These are phyloP conservation scores for Holothuria leucospilota DNA, from an alignment of 53 echinoderm and acorn worm genomes.

Conservation along the genomic window DNA sequence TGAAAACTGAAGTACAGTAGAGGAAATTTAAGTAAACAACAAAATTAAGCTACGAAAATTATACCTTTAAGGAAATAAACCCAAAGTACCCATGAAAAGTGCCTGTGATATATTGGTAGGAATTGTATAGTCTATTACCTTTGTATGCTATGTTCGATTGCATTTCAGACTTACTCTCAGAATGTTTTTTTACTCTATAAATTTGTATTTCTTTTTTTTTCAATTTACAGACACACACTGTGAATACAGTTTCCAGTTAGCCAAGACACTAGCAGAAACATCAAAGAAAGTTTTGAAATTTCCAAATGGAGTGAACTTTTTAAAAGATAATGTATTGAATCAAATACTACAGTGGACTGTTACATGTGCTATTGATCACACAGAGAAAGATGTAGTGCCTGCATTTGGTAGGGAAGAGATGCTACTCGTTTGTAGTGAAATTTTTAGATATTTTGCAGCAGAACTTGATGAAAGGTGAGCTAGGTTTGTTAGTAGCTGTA, in stretches of 20 bases:
- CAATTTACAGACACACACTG: neutral
- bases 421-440: slow-evolving; percentile 18
- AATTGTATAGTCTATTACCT: too few species aligned
- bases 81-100: too few species aligned
- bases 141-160: too few species aligned
- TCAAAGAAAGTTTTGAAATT: neutral
- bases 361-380: neutral
- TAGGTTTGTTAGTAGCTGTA: too few species aligned
- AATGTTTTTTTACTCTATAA: too few species aligned
- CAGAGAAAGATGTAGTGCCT: neutral
- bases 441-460: neutral
- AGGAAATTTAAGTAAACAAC: too few species aligned
- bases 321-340: neutral
- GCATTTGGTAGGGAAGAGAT: slow-evolving; percentile 14
- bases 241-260: slow-evolving; percentile 13
- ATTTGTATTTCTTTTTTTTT: neutral
- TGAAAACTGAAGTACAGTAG: too few species aligned
- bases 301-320: neutral
- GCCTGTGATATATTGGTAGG: too few species aligned
- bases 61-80: too few species aligned
- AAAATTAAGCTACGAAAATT: too few species aligned
- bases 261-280: neutral
- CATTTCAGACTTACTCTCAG: too few species aligned
- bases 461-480: slow-evolving; percentile 16
- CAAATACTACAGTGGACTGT: neutral